Evolutionary conservation across 1,140 invertebrate species (phyloP), one percentile per base, ranked within the genome.

Genomic region (Gonatopus flavifemur): DNA sequence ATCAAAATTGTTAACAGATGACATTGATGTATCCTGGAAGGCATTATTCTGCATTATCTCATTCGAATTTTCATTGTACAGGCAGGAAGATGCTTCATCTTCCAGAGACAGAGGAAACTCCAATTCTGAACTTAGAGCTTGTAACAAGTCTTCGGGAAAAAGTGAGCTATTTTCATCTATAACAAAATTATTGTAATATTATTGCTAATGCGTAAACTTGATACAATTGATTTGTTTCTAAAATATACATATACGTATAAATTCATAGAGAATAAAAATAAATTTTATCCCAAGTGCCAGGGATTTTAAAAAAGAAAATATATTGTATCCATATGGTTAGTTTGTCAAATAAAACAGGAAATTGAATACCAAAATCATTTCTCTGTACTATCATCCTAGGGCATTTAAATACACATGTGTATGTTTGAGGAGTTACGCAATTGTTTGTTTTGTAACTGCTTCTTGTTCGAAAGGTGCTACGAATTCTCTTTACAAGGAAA

Each of bases 81-180:
- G 33, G 18, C 49, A 6, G 45, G 49, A 7, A 10, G 62, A 59
- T 45, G 55, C 51, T 25, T 70, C 61, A 20, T 48, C 60, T 4
- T 60, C 62, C 8, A 63, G 36, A 0, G 65, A 38, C 5, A 64
- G 36, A 8, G 71, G 62, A 24, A 76, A 70, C 30, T 70, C 72
- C 42, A 74, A 42, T 38, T 70, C 70, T 1, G 62, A 67, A 28
- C 67, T 67, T 10, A 73, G 52, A 8, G 62, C 56, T 48, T 74
- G 65, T 20, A 74, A 58, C 30, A 76, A 68, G 25, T 74, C 68
- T 33, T 74, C 70, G 6, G 47, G 49, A 7, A 61, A 55, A 7
- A 69, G 39, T 35, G 52, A 30, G 36, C 37, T 51, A n/a, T n/a
- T n/a, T n/a, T 65, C 69, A 50, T 67, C 66, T 72, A 42, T 13